Base-by-base conservation (phyloP, 1,140 invertebrate genomes). In the Acromyrmex heyeri region DNA sequence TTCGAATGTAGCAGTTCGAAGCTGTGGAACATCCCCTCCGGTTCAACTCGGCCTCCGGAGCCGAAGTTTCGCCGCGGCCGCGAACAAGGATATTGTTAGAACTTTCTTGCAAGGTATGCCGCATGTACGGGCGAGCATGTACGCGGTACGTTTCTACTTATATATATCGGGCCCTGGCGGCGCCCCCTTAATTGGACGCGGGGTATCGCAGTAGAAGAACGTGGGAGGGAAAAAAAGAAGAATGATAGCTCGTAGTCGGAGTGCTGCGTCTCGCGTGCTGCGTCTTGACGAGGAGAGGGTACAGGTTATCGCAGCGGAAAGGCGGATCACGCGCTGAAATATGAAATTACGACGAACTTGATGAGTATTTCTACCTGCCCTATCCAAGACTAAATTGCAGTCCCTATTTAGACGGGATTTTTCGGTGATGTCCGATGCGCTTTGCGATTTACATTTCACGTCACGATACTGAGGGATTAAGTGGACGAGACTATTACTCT, bases 31-130 rank as follows among this genome's bases (percentile, higher is more conserved):
- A 85, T 88, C 87, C 57, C 48, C 55, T 57, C 69, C n/a, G 77
- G 27, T 75, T 83, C 44, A 90, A 72, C 64, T 69, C 76, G 75
- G 85, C 85, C 87, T 88, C 57, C 18, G 53, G 86, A 85, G 27
- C 59, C 77, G 69, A 87, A 92, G 87, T 90, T 92, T 72, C 73
- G 85, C 75, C 78, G 34, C 82, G 85, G 86, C 82, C 85, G 75
- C 90, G 81, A 88, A 88, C 77, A 82, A 69, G 76, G 90, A 92
- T 91, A 92, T 92, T 92, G 91, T 92, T 92, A 87, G 90, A 92
- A 92, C 90, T 92, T 92, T 92, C 91, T 87, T 92, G 90, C 86
- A 87, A 91, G 85, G 89, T 91, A 91, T 90, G 88, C 88, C 85
- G 64, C 86, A 86, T 27, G 44, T 50, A 85, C 67, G 76, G n/a